A percentile compares a stretch with the other conserved stretches of the same genome.
These are phyloP conservation scores for Yponomeuta sedellus DNA, from an alignment of 2,888 invertebrate species.

Conservation along the genomic window DNA sequence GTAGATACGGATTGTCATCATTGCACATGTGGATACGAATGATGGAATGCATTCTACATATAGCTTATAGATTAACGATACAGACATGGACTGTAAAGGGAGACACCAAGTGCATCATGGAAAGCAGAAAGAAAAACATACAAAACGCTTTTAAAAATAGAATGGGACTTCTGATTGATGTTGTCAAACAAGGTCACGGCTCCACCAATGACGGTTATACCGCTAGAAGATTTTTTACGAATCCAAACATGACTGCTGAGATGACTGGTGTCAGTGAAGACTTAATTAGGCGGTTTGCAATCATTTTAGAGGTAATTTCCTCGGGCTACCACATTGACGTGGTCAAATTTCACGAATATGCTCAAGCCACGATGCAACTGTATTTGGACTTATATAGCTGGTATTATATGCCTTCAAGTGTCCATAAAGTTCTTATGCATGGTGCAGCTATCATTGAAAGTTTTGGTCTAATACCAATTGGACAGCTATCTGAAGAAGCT, in stretches of 20 bases:
- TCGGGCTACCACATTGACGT: slow-evolving; percentile 19
- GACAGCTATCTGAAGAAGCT: slow-evolving; percentile 15
- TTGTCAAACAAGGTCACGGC: slow-evolving; percentile 20
- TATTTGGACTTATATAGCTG: slow-evolving; percentile 23
- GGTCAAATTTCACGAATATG: slow-evolving; percentile 21
- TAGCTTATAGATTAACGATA: slow-evolving; percentile 20
- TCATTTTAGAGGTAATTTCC: slow-evolving; percentile 22
- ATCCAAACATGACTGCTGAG: slow-evolving; percentile 16
- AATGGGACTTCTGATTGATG: slow-evolving; percentile 19
- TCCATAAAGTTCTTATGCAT: slow-evolving; percentile 23
- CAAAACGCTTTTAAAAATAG: slow-evolving; percentile 17
- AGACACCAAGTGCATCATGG: no score
- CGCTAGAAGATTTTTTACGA: slow-evolving; percentile 17
- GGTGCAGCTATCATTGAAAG: slow-evolving; percentile 21
- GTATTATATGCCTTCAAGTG: slow-evolving; percentile 24
- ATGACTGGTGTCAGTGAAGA: slow-evolving; percentile 23
- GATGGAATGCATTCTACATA: slow-evolving; percentile 22
- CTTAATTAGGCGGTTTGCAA: slow-evolving; percentile 21
- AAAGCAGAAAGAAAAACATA: no score
- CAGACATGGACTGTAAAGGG: slow-evolving; percentile 16
- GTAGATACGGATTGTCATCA: slow-evolving; percentile 18
- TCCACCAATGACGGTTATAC: slow-evolving; percentile 20
- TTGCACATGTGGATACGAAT: slow-evolving; percentile 18
- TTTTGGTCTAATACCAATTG: slow-evolving; percentile 22
- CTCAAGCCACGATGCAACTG: slow-evolving; percentile 19